phyloP scores from a whole-genome alignment of 2,113 vertebrate species.

The Amazona vittata region DNA sequence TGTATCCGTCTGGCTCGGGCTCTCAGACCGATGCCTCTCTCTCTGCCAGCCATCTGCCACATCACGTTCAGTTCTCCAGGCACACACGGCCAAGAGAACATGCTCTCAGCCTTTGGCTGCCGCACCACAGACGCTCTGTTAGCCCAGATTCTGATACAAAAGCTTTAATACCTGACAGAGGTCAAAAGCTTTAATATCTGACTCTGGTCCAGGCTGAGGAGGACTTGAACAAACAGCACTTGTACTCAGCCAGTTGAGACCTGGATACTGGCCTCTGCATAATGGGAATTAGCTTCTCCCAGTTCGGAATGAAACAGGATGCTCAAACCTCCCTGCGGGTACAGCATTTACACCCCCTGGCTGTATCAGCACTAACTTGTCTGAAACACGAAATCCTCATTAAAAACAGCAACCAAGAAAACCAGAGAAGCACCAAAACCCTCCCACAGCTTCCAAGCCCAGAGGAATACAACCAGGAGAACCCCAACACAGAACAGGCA shows the following conservation, averaged over 20 bases:
- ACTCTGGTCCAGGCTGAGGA: background rate
- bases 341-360: background rate
- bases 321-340: background rate
- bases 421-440: background rate
- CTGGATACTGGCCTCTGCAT: background rate
- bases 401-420: background rate
- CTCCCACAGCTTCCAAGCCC: background rate
- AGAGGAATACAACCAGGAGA: background rate
- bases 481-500: background rate
- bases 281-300: background rate
- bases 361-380: background rate
- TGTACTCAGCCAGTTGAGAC: background rate
- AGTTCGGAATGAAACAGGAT: background rate
- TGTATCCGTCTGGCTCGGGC: slow-evolving; percentile 2
- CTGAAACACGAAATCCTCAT: background rate
- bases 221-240: background rate
- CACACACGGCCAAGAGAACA: background rate
- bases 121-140: background rate
- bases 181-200: background rate
- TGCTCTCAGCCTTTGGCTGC: background rate
- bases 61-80: background rate
- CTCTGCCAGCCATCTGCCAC: slow-evolving; percentile 58
- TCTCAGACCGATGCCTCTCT: background rate
- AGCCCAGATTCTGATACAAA: background rate
- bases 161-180: background rate